Evolutionary conservation across 1,140 invertebrate species (phyloP).

Genomic region (Sycophaga agraensis): DNA sequence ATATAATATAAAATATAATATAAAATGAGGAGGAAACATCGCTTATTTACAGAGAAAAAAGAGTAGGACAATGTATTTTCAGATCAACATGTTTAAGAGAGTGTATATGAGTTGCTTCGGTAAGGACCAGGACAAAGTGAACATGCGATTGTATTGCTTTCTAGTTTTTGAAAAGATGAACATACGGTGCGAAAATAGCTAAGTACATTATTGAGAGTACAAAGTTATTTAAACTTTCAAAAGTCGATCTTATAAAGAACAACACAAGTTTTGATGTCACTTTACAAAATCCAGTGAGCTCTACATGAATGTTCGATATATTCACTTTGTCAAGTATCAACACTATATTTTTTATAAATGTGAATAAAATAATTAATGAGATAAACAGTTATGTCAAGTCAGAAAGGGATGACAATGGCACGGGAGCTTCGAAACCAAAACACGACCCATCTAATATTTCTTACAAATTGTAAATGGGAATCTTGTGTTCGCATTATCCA

Average conservation of each 20-base stretch:
- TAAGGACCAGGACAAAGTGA: conserved; percentile 25
- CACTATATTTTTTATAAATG: conserved; percentile 26
- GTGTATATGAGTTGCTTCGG: conserved; percentile 2
- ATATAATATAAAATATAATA: not conserved
- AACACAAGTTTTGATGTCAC: not conserved
- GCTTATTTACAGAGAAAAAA: conserved; percentile 12
- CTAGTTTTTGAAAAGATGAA: not conserved
- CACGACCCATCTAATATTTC: not conserved
- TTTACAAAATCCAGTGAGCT: conserved; percentile 4
- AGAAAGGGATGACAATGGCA: conserved; percentile 17
- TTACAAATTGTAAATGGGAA: not conserved
- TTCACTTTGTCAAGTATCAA: conserved; percentile 24
- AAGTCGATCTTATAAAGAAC: no score
- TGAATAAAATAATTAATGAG: not conserved
- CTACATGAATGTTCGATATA: conserved; percentile 24
- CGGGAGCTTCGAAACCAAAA: no score
- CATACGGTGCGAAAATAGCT: no score
- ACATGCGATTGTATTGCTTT: conserved; percentile 1
- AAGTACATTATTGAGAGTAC: no score
- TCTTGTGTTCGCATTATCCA: not conserved
- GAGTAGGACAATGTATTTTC: conserved; percentile 15
- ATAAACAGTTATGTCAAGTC: not conserved
- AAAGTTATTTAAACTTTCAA: no score
- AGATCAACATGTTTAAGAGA: not conserved
- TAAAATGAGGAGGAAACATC: not conserved